Evolutionary conservation across 2,113 vertebrate genomes (phyloP).

Genomic region (Calyptommatus sinebrachiatus): DNA sequence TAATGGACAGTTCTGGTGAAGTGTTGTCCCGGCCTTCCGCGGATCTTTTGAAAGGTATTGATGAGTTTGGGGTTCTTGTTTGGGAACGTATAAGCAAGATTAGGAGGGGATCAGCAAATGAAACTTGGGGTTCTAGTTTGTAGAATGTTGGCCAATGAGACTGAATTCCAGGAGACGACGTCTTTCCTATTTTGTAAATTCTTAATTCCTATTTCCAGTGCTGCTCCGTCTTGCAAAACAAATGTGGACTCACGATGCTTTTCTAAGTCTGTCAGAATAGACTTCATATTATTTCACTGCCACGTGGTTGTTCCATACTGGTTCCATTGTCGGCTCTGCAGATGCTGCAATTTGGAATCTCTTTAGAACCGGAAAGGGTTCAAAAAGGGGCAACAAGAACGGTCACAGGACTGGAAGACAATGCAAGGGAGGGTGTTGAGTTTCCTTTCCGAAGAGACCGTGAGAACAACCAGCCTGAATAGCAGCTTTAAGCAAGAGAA

Average conservation of each 20-base stretch:
- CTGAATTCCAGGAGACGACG: neutral
- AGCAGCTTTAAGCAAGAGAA: no score
- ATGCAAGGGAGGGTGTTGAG: no score
- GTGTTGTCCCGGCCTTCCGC: conserved; percentile 71
- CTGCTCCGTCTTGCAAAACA: neutral
- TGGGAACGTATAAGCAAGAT: conserved; percentile 17
- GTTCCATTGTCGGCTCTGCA: neutral
- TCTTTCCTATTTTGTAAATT: neutral
- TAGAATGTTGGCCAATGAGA: no score
- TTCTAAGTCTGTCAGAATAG: no score
- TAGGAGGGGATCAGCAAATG: no score
- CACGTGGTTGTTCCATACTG: neutral
- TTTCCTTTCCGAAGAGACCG: no score
- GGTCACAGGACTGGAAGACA: no score
- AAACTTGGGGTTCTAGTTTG: no score
- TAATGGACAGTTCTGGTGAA: conserved; percentile 78
- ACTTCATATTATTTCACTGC: neutral
- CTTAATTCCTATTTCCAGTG: neutral
- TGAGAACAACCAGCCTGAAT: no score
- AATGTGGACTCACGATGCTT: no score
- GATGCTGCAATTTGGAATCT: neutral
- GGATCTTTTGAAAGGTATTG: conserved; percentile 82
- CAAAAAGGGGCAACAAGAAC: no score
- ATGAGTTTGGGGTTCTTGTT: neutral
- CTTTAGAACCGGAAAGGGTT: neutral